These are phyloP conservation scores for Cephonodes hylas DNA, from an alignment of 2,888 invertebrate species.

Conservation along the genomic window DNA sequence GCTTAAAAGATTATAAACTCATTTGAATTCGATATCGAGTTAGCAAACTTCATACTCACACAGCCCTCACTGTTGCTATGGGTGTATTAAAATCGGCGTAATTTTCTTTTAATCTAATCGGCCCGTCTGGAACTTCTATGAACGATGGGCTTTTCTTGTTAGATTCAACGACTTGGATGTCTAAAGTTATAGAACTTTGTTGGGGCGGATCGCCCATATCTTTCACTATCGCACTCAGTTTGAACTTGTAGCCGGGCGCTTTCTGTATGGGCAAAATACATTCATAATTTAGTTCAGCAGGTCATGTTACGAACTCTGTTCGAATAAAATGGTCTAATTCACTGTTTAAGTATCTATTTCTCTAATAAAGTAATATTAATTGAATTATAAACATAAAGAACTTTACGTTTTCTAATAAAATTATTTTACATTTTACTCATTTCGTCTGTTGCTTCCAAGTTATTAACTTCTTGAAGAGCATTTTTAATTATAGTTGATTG, in stretches of 20 bases:
- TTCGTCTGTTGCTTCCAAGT: neutral
- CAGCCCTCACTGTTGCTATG: slow-evolving; percentile 86
- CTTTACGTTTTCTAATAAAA: too few species aligned
- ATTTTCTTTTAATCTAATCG: slow-evolving; percentile 87
- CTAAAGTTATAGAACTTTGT: slow-evolving; percentile 87
- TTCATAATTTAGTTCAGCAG: slow-evolving; percentile 12
- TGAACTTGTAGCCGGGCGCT: slow-evolving; percentile 83
- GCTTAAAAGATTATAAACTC: slow-evolving; percentile 16
- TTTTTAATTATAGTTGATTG: neutral
- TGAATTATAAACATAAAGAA: too few species aligned
- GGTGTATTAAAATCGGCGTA: slow-evolving; percentile 85
- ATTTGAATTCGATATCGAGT: slow-evolving; percentile 14
- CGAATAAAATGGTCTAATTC: neutral
- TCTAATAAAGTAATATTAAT: too few species aligned
- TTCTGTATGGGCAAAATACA: slow-evolving; percentile 68
- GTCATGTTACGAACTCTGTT: neutral
- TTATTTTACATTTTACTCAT: too few species aligned
- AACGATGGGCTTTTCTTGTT: slow-evolving; percentile 92
- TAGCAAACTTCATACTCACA: slow-evolving; percentile 71
- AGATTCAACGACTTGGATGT: slow-evolving; percentile 92
- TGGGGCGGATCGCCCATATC: slow-evolving; percentile 86
- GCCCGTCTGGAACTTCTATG: slow-evolving; percentile 80
- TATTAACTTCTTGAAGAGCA: neutral
- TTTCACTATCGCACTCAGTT: slow-evolving; percentile 87
- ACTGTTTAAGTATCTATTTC: too few species aligned